These are phyloP conservation scores for Ochotona curzoniae DNA, from an alignment of 2,113 vertebrate species.

Conservation along the genomic window DNA sequence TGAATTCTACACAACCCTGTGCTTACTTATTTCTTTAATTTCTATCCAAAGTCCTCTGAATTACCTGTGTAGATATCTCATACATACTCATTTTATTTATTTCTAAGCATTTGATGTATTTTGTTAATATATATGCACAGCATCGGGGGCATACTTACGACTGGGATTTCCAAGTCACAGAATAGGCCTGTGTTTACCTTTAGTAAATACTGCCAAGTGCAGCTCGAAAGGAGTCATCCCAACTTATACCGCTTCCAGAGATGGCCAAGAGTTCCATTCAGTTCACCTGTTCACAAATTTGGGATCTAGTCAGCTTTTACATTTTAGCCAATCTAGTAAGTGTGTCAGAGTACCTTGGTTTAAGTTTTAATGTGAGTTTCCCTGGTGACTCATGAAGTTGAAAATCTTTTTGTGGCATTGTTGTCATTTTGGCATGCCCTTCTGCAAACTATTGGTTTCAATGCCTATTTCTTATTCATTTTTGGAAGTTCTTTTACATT, in stretches of 20 bases:
- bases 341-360: slow-evolving; percentile 40
- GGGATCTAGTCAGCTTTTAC: slow-evolving; percentile 48
- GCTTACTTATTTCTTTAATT: slow-evolving; percentile 25
- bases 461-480: neutral
- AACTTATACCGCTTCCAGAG: neutral
- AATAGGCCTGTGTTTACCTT: slow-evolving; percentile 44
- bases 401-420: neutral
- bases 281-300: slow-evolving; percentile 21
- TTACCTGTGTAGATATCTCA: neutral
- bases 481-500: slow-evolving; percentile 44
- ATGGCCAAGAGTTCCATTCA: neutral
- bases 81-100: neutral
- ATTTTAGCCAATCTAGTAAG: slow-evolving; percentile 65
- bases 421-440: slow-evolving; percentile 25
- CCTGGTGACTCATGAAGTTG: slow-evolving; percentile 25
- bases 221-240: slow-evolving; percentile 60
- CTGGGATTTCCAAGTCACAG: slow-evolving; percentile 67
- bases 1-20: neutral
- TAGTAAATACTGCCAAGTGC: slow-evolving; percentile 31
- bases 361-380: slow-evolving; percentile 55
- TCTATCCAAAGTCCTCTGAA: slow-evolving; percentile 13
- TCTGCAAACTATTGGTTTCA: slow-evolving; percentile 37
- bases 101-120: slow-evolving; percentile 26
- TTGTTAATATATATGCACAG: slow-evolving; percentile 38
- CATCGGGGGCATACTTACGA: neutral